Base-by-base conservation (phyloP, 2,113 vertebrate species). In the Phrynocephalus versicolor region DNA sequence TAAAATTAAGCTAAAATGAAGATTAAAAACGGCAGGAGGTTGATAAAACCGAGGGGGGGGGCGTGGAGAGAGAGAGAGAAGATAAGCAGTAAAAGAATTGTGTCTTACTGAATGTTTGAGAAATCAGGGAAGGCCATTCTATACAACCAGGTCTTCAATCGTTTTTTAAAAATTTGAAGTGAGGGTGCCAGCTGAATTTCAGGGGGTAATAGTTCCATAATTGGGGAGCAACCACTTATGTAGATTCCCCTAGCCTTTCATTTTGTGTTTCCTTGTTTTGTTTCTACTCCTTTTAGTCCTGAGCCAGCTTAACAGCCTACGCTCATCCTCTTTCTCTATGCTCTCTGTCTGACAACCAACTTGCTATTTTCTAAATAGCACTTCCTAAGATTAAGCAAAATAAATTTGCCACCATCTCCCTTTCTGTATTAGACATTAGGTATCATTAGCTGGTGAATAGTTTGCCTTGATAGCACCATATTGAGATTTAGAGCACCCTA, bases 381-480 rank as follows among this genome's bases (percentile, higher is more conserved):
- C 55, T 23, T 14, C 41, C 84, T 87, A 51, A 85, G 87, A 25
- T 79, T 62, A 72, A 72, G 6, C 55, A 74, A 71, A 84, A 88
- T 33, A 45, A 35, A 77, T 89, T 89, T 65, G 67, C 91, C 10
- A 21, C 12, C 15, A 35, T 72, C 41, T 70, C 16, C 30, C 41
- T 5, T 62, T 64, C 58, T 88, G 65, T 77, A 76, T 84, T 89
- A 87, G 39, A 12, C 30, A 19, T 75, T 69, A 81, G 70, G 30
- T 58, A 30, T 89, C 87, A 64, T 84, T 70, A 13, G 81, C 87
- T 84, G 57, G 23, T 73, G 86, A 71, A 27, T 33, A 88, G 64
- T 0, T 72, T 37, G 18, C 45, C 14, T n/a, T 57, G 51, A 45
- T 51, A 82, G 41, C 80, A 83, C 79, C 73, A 73, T 64, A 73